Percentiles rank a stretch among this genome's conserved stretches.
phyloP scores from a whole-genome alignment of 2,113 vertebrate genomes.

The Xenus cinereus region DNA sequence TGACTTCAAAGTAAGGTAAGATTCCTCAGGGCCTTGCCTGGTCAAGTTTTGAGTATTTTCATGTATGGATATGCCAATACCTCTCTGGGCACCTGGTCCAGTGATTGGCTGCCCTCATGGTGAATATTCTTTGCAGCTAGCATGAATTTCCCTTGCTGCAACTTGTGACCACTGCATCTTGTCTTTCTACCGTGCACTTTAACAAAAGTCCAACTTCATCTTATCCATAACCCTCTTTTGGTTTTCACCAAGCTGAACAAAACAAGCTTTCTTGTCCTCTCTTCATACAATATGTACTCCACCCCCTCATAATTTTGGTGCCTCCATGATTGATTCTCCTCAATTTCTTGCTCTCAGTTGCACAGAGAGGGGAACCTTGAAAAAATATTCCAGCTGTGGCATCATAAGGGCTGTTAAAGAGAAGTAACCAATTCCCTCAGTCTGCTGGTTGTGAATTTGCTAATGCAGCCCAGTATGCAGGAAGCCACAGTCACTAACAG shows the following conservation, averaged over 20 bases:
- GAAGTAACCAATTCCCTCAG: neutral
- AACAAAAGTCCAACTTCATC: neutral
- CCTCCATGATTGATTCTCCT: neutral
- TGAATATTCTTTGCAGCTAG: neutral
- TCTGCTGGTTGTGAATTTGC: neutral
- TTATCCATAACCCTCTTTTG: neutral
- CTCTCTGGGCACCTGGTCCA: neutral
- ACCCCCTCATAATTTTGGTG: neutral
- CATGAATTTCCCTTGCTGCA: neutral
- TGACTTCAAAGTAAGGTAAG: neutral
- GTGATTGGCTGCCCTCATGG: neutral
- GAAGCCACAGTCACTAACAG: neutral
- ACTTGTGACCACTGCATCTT: neutral
- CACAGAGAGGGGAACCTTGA: neutral
- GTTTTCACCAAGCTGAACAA: neutral
- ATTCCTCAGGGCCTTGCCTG: neutral
- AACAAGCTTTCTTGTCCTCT: neutral
- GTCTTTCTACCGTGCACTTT: neutral
- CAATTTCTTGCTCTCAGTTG: neutral
- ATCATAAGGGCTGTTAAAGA: neutral
- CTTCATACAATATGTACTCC: fast-evolving
- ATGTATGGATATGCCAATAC: neutral
- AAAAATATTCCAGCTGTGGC: neutral
- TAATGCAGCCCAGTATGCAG: neutral
- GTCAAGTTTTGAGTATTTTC: neutral